Conservation (phyloP, 2,888 invertebrate species). For the Protonemura montana region DNA sequence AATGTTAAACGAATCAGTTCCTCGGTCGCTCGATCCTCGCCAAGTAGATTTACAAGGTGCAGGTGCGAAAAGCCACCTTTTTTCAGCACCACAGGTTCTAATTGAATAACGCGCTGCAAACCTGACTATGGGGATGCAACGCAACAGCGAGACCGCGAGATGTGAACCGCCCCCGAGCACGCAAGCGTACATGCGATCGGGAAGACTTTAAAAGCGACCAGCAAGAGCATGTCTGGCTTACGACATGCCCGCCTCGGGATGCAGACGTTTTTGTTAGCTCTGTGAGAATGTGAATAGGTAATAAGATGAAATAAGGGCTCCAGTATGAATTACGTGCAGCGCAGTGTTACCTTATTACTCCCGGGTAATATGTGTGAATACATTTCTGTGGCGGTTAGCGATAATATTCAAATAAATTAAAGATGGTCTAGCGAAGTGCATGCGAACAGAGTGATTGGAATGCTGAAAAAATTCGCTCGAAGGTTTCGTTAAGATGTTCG, state of each 20-base stretch:
- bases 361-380: background rate
- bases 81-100: background rate
- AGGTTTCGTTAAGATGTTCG: background rate
- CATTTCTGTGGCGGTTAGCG: background rate
- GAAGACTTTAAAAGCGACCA: background rate
- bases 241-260: background rate
- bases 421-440: background rate
- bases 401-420: background rate
- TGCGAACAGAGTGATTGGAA: background rate
- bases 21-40: background rate
- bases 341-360: background rate
- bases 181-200: background rate
- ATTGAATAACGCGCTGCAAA: background rate
- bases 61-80: background rate
- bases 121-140: background rate
- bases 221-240: background rate
- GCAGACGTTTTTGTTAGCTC: background rate
- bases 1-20: constrained; percentile 13
- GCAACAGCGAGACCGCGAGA: background rate
- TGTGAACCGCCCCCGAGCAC: background rate
- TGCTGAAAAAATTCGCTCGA: background rate
- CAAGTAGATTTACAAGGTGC: background rate
- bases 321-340: background rate
- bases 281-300: background rate
- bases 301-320: background rate